Base-by-base conservation (phyloP, 1,140 invertebrate genomes). In the Diorhabda carinulata region DNA sequence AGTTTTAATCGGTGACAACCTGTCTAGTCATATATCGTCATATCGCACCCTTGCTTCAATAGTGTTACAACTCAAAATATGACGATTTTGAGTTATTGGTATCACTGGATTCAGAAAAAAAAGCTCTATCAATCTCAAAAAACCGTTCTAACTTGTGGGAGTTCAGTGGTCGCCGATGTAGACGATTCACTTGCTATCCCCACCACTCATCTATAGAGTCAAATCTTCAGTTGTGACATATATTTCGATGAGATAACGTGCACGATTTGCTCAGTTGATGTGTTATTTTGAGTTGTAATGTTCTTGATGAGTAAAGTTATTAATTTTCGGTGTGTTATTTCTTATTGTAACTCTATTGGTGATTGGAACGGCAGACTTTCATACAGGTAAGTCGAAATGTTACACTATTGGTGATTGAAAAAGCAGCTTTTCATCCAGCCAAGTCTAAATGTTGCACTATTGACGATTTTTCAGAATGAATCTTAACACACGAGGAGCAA, bases 241-340 rank as follows among this genome's bases (percentile, higher is more conserved):
- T 0, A 61, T 61, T 40, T 61, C 25, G 59, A 61, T 61, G 59
- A 61, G 25, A 61, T 61, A 61, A 61, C 59, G 59, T 40, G 10
- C 8, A 61, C 59, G 59, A 61, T 41, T 61, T 41, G 59, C 59
- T 61, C 59, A 61, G 59, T 61, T 61, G 59, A 61, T 41, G 40
- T 61, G 59, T 61, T 61, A 61, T 61, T 61, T 61, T 61, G 25
- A 61, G 59, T 61, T 61, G 59, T 61, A 61, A 61, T 1, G 59
- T 61, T 61, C 59, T 61, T 61, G 59, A 41, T 61, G 59, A 61
- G 9, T 61, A 41, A 61, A 61, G 59, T 41, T 61, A 3, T 6
- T 41, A 2, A 61, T 61, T 61, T 61, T 41, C 25, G 59, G 41
- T 61, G 59, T 6, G 25, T 61, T 41, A 61, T 61, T 61, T 1